Evolutionary conservation across 2,113 vertebrate genomes (phyloP), one percentile per base, ranked within the genome.

Genomic region (Phasianus colchicus): DNA sequence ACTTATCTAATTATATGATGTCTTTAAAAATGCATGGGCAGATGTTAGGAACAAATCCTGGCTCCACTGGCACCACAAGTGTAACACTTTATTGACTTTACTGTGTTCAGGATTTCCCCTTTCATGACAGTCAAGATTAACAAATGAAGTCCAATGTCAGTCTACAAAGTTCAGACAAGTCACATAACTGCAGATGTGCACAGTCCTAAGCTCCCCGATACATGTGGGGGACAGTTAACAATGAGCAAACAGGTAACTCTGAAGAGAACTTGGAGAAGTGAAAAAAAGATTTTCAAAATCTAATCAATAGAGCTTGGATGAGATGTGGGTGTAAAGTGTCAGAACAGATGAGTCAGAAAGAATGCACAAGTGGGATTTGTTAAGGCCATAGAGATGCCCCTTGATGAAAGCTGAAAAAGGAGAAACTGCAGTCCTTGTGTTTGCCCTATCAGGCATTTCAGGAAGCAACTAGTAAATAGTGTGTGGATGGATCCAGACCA

Each of bases 111-210:
- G 30, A 24, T 63, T 83, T 14, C 8, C 3, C 40, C 6, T 76
- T 63, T 16, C 34, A 18, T 1, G 3, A 30, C 2, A 21, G 5
- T 48, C 30, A 36, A 0, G 0, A 40, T 24, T 13, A 50, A 12
- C 25, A 87, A 20, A 52, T 29, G 38, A 45, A 52, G 11, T 45
- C 57, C 13, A 7, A 58, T 69, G n/a, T 50, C 19, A 24, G 7
- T 7, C 27, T 21, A 61, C 7, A 36, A 64, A 45, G 32, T 24
- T 50, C 38, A 57, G 22, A 71, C 22, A 10, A 13, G 11, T 3
- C 30, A 34, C 7, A 10, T 10, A 4, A 17, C 29, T 2, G 1
- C 11, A 27, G 58, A 18, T 65, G 2, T 70, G 13, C 25, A 38
- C 9, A 40, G 22, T 3, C 18, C 22, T n/a, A 66, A 63, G 19